Percentiles rank a stretch among this genome's conserved stretches.
Evolutionary conservation across 2,797 vertebrate species (phyloP).

Genomic region (Enteromius argenteus): DNA sequence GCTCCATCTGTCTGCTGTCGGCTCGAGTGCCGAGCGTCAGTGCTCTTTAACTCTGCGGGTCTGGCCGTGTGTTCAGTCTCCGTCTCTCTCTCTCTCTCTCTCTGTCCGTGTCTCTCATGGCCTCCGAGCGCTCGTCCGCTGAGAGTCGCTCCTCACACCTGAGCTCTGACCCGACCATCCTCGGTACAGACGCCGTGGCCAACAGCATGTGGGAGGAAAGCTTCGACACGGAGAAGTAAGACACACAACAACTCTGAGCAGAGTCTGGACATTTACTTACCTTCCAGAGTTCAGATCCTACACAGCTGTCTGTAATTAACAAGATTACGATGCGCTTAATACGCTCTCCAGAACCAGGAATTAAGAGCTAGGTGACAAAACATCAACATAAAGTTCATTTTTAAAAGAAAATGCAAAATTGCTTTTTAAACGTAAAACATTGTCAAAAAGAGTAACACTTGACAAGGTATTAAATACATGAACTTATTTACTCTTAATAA

Average conservation of each 20-base stretch:
- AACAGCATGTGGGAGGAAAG: conserved; percentile 62
- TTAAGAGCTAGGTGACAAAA: not conserved
- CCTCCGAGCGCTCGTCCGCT: conserved; percentile 32
- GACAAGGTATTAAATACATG: no score
- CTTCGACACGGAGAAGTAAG: conserved; percentile 61
- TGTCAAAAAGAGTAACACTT: no score
- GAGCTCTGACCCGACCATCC: conserved; percentile 4
- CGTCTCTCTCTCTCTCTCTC: not conserved
- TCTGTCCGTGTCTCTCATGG: conserved; percentile 27
- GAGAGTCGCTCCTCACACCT: conserved; percentile 32
- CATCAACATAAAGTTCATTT: not conserved
- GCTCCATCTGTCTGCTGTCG: conserved; percentile 51
- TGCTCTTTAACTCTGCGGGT: conserved; percentile 2
- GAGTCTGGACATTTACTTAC: not conserved
- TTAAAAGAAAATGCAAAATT: not conserved
- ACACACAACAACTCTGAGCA: not conserved
- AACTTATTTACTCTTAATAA: no score
- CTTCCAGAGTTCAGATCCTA: not conserved
- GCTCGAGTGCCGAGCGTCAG: not conserved
- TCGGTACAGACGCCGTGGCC: conserved; percentile 5
- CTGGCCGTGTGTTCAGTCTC: not conserved
- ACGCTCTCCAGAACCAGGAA: not conserved
- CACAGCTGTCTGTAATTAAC: not conserved
- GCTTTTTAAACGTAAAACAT: not conserved
- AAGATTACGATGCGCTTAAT: not conserved